These are phyloP conservation scores for Chaenogobius annularis DNA, from an alignment of 2,113 vertebrate species.

Conservation along the genomic window DNA sequence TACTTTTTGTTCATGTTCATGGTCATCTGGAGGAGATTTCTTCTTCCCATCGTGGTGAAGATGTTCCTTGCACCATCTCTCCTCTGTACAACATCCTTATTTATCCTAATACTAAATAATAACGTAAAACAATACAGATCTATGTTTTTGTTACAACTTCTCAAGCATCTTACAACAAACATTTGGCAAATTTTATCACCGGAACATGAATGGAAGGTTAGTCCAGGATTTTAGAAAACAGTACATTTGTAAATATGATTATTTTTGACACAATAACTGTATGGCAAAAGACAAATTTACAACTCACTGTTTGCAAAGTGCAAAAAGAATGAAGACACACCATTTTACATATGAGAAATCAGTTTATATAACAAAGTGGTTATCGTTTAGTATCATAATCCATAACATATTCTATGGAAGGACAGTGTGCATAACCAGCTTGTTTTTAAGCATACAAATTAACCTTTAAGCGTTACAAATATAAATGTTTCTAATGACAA, in stretches of 20 bases:
- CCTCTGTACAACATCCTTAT: not conserved
- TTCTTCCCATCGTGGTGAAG: not conserved
- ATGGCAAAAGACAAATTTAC: too few relatives aligned
- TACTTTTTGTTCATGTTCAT: not conserved
- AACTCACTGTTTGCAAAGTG: not conserved
- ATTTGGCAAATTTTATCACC: not conserved
- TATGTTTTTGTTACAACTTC: too few relatives aligned
- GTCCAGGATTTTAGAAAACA: not conserved
- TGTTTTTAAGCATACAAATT: slow-evolving; percentile 70
- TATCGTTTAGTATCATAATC: slow-evolving; percentile 74
- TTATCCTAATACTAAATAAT: not conserved
- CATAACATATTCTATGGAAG: slow-evolving; percentile 69
- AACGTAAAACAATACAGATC: not conserved
- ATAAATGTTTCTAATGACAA: slow-evolving; percentile 76
- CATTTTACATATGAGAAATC: slow-evolving; percentile 46
- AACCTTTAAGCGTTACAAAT: slow-evolving; percentile 77
- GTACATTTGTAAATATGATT: too few relatives aligned
- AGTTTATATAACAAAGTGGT: slow-evolving; percentile 79
- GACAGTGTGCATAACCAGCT: slow-evolving; percentile 71
- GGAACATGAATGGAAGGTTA: not conserved
- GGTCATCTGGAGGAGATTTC: not conserved
- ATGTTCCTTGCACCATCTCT: not conserved
- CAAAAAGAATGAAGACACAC: slow-evolving; percentile 12
- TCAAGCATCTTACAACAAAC: not conserved
- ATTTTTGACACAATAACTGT: too few relatives aligned